Conservation (phyloP, 2,113 vertebrate genomes). For the Rynchops niger region DNA sequence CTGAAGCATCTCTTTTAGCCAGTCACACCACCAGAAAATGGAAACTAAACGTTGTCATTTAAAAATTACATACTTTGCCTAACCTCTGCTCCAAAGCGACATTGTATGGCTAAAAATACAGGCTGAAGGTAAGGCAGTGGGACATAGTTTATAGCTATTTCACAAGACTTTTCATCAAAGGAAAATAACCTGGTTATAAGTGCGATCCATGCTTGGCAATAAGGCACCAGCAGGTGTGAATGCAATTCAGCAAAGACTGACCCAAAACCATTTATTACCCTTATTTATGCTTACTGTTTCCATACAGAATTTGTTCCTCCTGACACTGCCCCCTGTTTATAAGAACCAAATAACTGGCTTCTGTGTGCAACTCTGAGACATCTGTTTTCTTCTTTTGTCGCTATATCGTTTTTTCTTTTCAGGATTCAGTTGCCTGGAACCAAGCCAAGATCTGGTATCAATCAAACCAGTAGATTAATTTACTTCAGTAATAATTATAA, state of each 20-base stretch:
- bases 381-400: constrained; percentile 60
- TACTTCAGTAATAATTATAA: not conserved
- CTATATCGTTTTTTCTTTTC: constrained; percentile 25
- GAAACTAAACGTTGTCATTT: not conserved
- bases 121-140: constrained; percentile 1
- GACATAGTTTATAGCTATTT: not conserved
- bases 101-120: not conserved
- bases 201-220: not conserved
- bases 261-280: not conserved
- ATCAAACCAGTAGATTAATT: not conserved
- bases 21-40: not conserved
- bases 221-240: not conserved
- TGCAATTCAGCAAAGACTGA: not conserved
- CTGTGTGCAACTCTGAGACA: constrained; percentile 4
- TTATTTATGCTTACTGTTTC: not conserved
- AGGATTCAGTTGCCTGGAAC: constrained; percentile 49
- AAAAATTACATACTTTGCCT: not conserved
- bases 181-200: not conserved
- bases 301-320: not conserved
- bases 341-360: not conserved
- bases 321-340: not conserved
- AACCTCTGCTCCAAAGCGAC: not conserved
- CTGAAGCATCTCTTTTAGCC: not conserved
- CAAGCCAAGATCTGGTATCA: constrained; percentile 1
- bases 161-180: constrained; percentile 36